A percentile compares a stretch with the other conserved stretches of the same genome.
These are phyloP conservation scores for Coptodon rendalli DNA, from an alignment of 2,113 vertebrate genomes.

Conservation along the genomic window DNA sequence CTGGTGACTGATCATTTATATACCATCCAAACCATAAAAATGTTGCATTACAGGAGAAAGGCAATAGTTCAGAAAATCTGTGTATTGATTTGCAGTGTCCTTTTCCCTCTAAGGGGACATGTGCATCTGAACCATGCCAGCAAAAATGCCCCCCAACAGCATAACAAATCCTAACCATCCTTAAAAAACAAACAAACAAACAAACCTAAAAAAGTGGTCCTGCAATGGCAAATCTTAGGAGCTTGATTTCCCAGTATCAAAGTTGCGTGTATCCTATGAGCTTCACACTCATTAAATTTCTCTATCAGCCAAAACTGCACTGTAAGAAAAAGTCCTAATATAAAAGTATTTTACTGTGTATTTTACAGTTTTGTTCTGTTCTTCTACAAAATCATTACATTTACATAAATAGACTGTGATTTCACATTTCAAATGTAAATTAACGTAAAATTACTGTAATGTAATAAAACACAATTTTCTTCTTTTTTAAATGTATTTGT, in stretches of 20 bases:
- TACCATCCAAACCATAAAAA: background rate
- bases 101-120: background rate
- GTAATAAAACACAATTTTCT: background rate
- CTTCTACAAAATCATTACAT: background rate
- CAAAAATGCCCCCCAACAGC: background rate
- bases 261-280: background rate
- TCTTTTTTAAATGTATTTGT: background rate
- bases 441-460: background rate
- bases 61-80: background rate
- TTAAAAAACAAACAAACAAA: background rate
- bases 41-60: background rate
- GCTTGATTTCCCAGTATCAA: background rate
- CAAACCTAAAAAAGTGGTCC: background rate
- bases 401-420: background rate
- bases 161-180: background rate
- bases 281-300: background rate
- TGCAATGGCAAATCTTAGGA: background rate
- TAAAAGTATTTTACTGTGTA: background rate
- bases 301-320: background rate
- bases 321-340: background rate
- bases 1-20: background rate
- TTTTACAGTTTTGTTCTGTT: background rate
- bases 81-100: background rate
- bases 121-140: background rate
- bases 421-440: background rate